Conservation (phyloP, 2,797 vertebrate genomes). For the Poecilia picta region DNA sequence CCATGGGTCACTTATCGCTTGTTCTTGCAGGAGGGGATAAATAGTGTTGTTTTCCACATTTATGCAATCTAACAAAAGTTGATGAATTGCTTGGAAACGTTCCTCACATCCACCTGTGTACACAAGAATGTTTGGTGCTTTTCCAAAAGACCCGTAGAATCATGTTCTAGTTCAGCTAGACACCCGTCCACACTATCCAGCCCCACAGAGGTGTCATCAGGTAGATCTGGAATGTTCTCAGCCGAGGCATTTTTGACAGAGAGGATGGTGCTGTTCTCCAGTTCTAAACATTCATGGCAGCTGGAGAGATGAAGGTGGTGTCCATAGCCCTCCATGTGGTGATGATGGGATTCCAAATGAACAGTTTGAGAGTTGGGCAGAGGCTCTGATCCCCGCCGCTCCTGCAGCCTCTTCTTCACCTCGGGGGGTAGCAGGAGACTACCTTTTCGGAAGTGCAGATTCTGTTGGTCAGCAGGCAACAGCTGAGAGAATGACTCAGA, state of each 20-base stretch:
- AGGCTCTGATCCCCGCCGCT: conserved; percentile 63
- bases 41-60: conserved; percentile 82
- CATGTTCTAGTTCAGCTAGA: conserved; percentile 37
- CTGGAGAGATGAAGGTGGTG: conserved; percentile 90
- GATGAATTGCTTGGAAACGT: conserved; percentile 75
- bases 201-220: conserved; percentile 66
- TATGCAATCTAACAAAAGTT: conserved; percentile 83
- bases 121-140: conserved; percentile 90
- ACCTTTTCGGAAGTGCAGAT: conserved; percentile 39
- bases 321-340: conserved; percentile 76
- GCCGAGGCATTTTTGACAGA: conserved; percentile 89
- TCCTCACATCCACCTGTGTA: conserved; percentile 79
- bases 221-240: conserved; percentile 90
- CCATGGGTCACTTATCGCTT: conserved; percentile 88
- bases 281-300: conserved; percentile 91
- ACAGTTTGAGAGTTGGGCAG: conserved; percentile 21
- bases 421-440: conserved; percentile 43
- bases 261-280: conserved; percentile 94
- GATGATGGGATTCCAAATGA: conserved; percentile 61
- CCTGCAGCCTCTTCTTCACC: conserved; percentile 41
- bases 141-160: conserved; percentile 36
- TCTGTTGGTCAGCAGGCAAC: conserved; percentile 14
- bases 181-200: conserved; percentile 33
- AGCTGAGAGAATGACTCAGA: conserved; percentile 28
- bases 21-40: conserved; percentile 85